These are phyloP conservation scores for Spea bombifrons DNA, from an alignment of 2,113 vertebrate species.

Conservation along the genomic window DNA sequence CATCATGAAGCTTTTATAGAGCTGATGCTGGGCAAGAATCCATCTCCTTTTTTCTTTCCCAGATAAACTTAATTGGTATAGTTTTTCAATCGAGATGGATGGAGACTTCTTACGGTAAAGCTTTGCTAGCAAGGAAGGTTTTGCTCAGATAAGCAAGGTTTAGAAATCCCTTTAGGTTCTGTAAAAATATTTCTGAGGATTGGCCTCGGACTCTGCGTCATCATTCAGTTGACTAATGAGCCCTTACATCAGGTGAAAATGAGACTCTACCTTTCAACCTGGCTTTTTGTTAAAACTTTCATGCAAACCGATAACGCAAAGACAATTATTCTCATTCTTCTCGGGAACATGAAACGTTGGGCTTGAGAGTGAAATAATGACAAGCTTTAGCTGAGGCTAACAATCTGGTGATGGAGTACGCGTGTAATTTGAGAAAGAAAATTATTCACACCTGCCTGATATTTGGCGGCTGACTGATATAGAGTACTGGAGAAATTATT, in stretches of 20 bases:
- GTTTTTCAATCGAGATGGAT: conserved; percentile 39
- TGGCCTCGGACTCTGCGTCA: conserved; percentile 44
- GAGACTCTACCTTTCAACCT: conserved; percentile 61
- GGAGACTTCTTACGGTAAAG: conserved; percentile 20
- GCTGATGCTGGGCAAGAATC: not conserved
- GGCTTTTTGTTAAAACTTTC: conserved; percentile 58
- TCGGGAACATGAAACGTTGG: conserved; percentile 47
- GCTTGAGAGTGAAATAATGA: conserved; percentile 50
- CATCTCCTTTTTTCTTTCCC: conserved; percentile 17
- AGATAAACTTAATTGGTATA: conserved; percentile 42
- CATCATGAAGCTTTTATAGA: not conserved
- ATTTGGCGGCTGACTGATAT: not conserved
- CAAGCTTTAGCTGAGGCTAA: conserved; percentile 48
- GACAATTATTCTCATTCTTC: conserved; percentile 53
- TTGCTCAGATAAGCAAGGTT: conserved; percentile 34
- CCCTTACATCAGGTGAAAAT: conserved; percentile 64
- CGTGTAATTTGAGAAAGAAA: not conserved
- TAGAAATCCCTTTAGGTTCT: conserved; percentile 27
- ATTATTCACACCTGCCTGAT: conserved; percentile 45
- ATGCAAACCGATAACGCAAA: conserved; percentile 59
- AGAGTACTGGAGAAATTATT: not conserved
- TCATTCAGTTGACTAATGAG: conserved; percentile 61
- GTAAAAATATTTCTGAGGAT: conserved; percentile 41
- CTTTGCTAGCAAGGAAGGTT: conserved; percentile 39
- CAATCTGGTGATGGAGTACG: not conserved